A percentile compares a stretch with the other conserved stretches of the same genome.
Evolutionary conservation across 2,888 invertebrate genomes (phyloP).

Genomic region (Phortica okadai): DNA sequence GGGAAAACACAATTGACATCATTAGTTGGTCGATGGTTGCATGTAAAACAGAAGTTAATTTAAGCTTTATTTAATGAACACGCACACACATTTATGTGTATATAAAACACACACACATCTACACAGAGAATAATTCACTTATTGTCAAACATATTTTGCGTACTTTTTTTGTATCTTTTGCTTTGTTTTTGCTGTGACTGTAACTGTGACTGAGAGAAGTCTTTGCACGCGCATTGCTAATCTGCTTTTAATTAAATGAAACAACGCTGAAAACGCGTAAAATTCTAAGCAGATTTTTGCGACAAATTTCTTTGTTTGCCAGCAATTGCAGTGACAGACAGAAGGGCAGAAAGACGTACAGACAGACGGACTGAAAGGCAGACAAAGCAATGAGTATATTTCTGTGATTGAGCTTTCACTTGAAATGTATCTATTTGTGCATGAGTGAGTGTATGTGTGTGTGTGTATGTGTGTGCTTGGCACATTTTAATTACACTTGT

Average conservation of each 20-base stretch:
- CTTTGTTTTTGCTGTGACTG: not conserved
- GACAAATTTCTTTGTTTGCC: constrained; percentile 51
- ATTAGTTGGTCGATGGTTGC: not conserved
- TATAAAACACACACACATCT: not conserved
- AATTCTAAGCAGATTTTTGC: constrained; percentile 58
- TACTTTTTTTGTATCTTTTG: constrained; percentile 11
- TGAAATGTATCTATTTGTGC: constrained; percentile 12
- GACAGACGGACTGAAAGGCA: not conserved
- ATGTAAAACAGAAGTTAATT: not conserved
- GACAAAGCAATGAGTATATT: not conserved
- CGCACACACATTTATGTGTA: not conserved
- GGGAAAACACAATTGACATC: too few species aligned
- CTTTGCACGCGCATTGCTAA: constrained; percentile 63
- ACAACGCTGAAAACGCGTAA: constrained; percentile 39
- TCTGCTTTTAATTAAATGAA: constrained; percentile 67
- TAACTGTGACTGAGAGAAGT: constrained; percentile 3
- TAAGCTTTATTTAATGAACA: constrained; percentile 18
- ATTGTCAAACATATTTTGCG: constrained; percentile 5
- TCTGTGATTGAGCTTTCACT: not conserved
- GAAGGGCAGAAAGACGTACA: not conserved
- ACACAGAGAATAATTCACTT: not conserved
- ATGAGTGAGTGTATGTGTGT: not conserved
- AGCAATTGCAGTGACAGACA: constrained; percentile 19
- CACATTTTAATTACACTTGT: constrained; percentile 8
- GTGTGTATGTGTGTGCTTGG: not conserved